A percentile compares a stretch with the other conserved stretches of the same genome.
Evolutionary conservation across 1,140 invertebrate species (phyloP).

Genomic region (Ceratina japonica): DNA sequence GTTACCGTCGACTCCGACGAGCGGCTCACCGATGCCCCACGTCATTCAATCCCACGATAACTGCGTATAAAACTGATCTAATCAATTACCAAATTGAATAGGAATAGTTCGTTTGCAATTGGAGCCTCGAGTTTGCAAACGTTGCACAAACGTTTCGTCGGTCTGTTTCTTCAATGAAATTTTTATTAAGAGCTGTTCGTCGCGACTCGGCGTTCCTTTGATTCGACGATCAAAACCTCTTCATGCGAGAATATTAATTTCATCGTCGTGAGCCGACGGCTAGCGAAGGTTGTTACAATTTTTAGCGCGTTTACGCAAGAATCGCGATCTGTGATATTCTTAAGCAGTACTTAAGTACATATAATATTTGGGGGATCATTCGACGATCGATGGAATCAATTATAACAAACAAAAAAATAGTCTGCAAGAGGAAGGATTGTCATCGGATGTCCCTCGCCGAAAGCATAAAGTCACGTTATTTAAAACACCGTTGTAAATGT

Average conservation of each 20-base stretch:
- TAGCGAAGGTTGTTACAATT: constrained; percentile 47
- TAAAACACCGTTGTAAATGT: constrained; percentile 61
- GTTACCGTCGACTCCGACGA: constrained; percentile 28
- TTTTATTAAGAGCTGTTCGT: not conserved
- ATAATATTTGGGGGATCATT: constrained; percentile 2
- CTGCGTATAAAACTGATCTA: too few species aligned
- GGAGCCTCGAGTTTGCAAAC: not conserved
- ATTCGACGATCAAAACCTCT: constrained; percentile 3
- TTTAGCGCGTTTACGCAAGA: constrained; percentile 56
- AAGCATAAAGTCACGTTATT: constrained; percentile 55
- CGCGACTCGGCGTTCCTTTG: constrained; percentile 1
- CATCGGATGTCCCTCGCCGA: constrained; percentile 20
- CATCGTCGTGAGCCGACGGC: constrained; percentile 33
- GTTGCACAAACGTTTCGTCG: not conserved
- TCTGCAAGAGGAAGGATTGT: not conserved
- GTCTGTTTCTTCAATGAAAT: not conserved
- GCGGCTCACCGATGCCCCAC: not conserved
- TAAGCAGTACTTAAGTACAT: constrained; percentile 58
- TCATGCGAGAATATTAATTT: not conserved
- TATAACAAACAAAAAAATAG: not conserved
- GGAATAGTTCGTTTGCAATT: not conserved
- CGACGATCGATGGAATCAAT: not conserved
- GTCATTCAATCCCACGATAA: not conserved
- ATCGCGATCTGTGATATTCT: constrained; percentile 70
- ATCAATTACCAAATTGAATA: not conserved